A percentile compares a stretch with the other conserved stretches of the same genome.
Conservation (phyloP, 1,140 invertebrate species). For the Drepana arcuata region DNA sequence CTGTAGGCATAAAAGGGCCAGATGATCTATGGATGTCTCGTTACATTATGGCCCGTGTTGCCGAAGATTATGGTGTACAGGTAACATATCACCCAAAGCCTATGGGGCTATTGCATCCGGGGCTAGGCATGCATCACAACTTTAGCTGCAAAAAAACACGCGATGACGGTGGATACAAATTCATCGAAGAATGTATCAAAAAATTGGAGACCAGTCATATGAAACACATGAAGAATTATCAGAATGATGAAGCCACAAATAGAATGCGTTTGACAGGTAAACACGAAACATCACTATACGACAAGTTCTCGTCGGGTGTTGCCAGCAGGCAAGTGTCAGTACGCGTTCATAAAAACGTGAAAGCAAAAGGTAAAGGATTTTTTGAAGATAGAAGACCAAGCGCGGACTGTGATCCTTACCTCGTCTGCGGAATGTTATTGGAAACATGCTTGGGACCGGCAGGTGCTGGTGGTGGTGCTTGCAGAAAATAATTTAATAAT, state of each 20-base stretch:
- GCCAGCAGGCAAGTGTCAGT: constrained; percentile 86
- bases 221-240: constrained; percentile 92
- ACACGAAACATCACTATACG: constrained; percentile 89
- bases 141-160: constrained; percentile 93
- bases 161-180: constrained; percentile 80
- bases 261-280: constrained; percentile 88
- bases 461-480: constrained; percentile 7
- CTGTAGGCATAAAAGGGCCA: constrained; percentile 86
- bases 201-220: constrained; percentile 86
- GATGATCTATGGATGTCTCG: constrained; percentile 94
- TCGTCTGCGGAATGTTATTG: constrained; percentile 82
- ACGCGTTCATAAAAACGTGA: constrained; percentile 85
- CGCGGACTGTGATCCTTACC: constrained; percentile 95
- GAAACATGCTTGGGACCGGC: constrained; percentile 35
- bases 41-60: constrained; percentile 87
- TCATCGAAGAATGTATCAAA: constrained; percentile 85
- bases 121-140: constrained; percentile 92
- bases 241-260: constrained; percentile 88
- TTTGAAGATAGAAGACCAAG: constrained; percentile 94
- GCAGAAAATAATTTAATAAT: too few species aligned
- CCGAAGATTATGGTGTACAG: constrained; percentile 93
- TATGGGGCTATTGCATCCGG: constrained; percentile 93
- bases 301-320: constrained; percentile 84
- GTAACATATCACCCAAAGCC: constrained; percentile 93
- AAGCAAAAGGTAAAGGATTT: constrained; percentile 91